Evolutionary conservation across 2,113 vertebrate genomes (phyloP), one percentile per base, ranked within the genome.

Genomic region (Poicephalus gulielmi): DNA sequence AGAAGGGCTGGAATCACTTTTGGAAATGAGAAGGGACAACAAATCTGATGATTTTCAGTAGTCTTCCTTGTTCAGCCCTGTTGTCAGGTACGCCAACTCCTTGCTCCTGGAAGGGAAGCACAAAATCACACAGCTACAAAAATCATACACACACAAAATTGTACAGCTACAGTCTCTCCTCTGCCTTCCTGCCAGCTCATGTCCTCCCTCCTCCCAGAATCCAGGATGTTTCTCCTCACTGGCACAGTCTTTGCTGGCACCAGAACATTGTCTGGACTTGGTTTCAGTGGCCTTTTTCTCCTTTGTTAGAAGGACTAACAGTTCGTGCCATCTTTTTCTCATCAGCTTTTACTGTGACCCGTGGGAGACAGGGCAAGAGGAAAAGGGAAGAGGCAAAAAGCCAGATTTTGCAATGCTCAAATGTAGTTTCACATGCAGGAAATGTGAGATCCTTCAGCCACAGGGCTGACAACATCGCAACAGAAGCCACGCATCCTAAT

Each of bases 381-480:
- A 84, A 92, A 93, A 86, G 31, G 17, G 67, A 92, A 83, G 83
- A 90, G 39, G 43, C 7, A 1, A 78, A 30, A 55, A 69, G 59
- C 46, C 71, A 86, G 71, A 76, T 75, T 96, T 71, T 15, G 5
- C 81, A 81, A 78, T 37, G 47, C 52, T 96, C 68, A 86, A 44
- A 83, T 81, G 60, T 44, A 90, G 69, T 86, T 96, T 96, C 92
- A 64, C 68, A 60, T 92, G 73, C 76, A 86, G 80, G 80, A 90
- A 90, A 92, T 41, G 19, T 78, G 78, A 93, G 92, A 86, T 92
- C 19, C 52, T 60, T 73, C 73, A 81, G 66, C 60, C 68, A 76
- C 43, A 47, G 39, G 79, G 44, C 37, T 93, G 76, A 90, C 78
- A 91, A 57, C 68, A 86, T 84, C 7, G 2, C 68, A 94, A 64